These are phyloP conservation scores for human (Homo sapiens) DNA, from an alignment of 2,113 vertebrate genomes.

Conservation along the genomic window DNA sequence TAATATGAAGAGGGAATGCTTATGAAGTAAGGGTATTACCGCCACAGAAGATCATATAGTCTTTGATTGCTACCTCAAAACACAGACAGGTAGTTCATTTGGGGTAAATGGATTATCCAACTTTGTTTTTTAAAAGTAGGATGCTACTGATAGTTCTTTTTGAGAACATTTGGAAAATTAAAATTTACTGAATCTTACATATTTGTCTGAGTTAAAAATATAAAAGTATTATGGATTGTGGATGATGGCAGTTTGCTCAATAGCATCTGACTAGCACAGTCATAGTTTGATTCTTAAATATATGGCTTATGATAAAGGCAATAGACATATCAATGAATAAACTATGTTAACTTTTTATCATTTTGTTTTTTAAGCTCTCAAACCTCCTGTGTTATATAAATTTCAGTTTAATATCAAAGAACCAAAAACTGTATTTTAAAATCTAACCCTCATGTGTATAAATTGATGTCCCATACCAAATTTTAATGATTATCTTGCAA, in stretches of 20 bases:
- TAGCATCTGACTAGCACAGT: not conserved
- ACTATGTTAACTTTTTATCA: not conserved
- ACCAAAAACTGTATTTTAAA: not conserved
- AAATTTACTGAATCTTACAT: not conserved
- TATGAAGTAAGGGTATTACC: no score
- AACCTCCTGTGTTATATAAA: not conserved
- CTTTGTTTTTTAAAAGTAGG: not conserved
- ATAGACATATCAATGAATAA: not conserved
- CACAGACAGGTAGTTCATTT: not conserved
- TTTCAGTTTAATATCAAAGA: constrained; percentile 1
- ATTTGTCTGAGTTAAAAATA: constrained; percentile 14
- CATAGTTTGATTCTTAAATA: not conserved
- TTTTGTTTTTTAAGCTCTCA: not conserved
- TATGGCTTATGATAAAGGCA: not conserved
- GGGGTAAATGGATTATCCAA: not conserved
- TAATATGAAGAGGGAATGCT: not conserved
- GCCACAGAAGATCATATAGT: not conserved
- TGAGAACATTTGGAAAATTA: not conserved
- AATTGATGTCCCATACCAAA: not conserved
- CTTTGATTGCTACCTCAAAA: not conserved
- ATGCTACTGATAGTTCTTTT: not conserved
- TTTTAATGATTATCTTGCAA: not conserved
- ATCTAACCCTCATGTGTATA: not conserved
- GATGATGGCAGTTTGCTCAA: not conserved
- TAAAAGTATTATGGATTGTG: not conserved